Conservation (phyloP, 2,113 vertebrate species). For the Leucopsar rothschildi region DNA sequence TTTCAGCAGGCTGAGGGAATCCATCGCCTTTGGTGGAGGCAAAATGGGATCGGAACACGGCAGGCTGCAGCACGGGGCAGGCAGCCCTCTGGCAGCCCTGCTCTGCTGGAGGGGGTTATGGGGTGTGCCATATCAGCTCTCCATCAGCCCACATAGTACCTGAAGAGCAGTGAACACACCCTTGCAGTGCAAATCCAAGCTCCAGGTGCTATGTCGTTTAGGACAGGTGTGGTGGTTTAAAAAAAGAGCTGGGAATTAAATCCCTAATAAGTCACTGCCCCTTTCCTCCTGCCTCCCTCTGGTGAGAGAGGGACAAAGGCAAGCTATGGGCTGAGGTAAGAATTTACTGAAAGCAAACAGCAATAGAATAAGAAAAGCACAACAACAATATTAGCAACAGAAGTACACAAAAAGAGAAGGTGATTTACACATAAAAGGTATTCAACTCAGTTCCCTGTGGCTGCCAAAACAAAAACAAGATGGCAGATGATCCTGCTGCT, state of each 20-base stretch:
- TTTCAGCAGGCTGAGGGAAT: background rate
- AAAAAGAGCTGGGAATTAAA: background rate
- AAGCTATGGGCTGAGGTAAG: background rate
- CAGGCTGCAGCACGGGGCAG: background rate
- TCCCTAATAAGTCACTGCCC: background rate
- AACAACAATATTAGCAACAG: background rate
- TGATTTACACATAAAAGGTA: background rate
- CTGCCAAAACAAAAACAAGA: background rate
- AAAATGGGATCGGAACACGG: fast-evolving
- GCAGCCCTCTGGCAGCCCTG: background rate
- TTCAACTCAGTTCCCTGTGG: background rate
- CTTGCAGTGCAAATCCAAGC: fast-evolving
- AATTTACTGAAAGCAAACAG: background rate
- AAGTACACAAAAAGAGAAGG: background rate
- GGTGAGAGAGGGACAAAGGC: background rate
- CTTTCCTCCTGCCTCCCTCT: background rate
- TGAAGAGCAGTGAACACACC: background rate
- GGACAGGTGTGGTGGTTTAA: background rate
- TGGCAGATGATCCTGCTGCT: background rate
- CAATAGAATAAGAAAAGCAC: fast-evolving
- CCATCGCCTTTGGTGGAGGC: background rate
- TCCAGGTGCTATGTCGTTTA: background rate
- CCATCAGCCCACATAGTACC: fast-evolving
- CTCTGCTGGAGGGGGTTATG: too few relatives aligned
- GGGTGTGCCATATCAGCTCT: background rate